Percentiles rank a stretch among this genome's conserved stretches.
Conservation (phyloP, 1,140 invertebrate species). For the Sminthurinus signatus region DNA sequence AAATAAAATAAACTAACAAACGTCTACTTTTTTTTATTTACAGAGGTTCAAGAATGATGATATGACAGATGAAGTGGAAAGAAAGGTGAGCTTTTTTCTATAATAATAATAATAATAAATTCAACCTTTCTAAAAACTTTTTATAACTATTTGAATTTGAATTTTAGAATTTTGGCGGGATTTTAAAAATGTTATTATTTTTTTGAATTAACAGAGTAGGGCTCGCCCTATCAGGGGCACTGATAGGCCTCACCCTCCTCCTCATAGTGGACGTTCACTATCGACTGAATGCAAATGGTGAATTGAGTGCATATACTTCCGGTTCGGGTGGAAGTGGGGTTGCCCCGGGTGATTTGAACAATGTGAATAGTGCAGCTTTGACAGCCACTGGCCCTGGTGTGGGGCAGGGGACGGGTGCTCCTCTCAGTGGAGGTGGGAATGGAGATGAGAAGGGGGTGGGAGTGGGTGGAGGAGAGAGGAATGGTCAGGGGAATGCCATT, state of each 20-base stretch:
- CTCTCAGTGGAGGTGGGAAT: not conserved
- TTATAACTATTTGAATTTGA: too few relatives aligned
- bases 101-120: too few relatives aligned
- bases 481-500: not conserved
- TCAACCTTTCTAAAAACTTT: too few relatives aligned
- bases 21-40: too few relatives aligned
- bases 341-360: too few relatives aligned
- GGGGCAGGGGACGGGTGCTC: not conserved
- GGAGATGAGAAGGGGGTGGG: not conserved
- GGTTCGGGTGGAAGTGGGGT: not conserved
- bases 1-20: too few relatives aligned
- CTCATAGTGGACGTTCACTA: conserved; percentile 40
- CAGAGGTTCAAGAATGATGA: too few relatives aligned
- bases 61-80: too few relatives aligned
- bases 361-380: not conserved
- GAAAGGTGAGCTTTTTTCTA: too few relatives aligned
- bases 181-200: too few relatives aligned
- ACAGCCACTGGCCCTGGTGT: not conserved
- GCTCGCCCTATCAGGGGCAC: conserved; percentile 32
- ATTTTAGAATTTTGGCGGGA: too few relatives aligned
- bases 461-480: not conserved
- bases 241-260: conserved; percentile 40
- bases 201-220: too few relatives aligned
- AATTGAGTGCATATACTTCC: not conserved
- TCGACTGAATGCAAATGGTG: conserved; percentile 25